These are phyloP conservation scores for Emydocephalus ijimae DNA, from an alignment of 2,113 vertebrate genomes.

Conservation along the genomic window DNA sequence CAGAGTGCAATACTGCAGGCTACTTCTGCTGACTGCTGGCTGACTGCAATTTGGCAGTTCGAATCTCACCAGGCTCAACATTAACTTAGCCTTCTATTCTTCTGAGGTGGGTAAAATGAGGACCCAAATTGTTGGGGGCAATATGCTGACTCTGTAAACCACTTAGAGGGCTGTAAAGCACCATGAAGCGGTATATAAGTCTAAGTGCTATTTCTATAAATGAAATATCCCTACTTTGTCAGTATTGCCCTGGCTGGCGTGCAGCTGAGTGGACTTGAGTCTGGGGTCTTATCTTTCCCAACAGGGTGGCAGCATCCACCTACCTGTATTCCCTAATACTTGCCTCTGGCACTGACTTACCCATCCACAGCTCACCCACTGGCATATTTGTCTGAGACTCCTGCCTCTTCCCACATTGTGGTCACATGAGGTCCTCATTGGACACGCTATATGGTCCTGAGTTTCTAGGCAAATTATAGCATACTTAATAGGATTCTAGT, in stretches of 20 bases:
- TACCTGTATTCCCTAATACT: background rate
- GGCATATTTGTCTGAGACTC: background rate
- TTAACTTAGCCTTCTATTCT: no score
- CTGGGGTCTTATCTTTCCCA: background rate
- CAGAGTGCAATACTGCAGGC: no score
- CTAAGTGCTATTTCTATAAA: no score
- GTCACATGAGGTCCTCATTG: background rate
- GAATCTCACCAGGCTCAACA: no score
- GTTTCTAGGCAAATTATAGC: background rate
- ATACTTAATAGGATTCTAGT: constrained; percentile 23
- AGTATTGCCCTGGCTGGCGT: background rate
- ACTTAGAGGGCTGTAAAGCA: no score
- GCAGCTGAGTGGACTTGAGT: background rate
- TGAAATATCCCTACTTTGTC: no score
- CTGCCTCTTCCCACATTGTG: background rate
- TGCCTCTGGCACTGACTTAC: background rate
- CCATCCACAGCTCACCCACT: background rate
- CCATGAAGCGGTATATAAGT: no score
- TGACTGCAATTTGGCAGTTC: no score
- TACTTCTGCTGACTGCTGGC: no score
- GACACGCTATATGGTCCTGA: background rate
- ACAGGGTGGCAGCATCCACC: background rate
- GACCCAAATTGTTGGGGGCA: no score
- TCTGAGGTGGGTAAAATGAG: no score
- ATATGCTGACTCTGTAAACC: no score